Base-by-base conservation (phyloP, 2,113 vertebrate genomes). In the Lamprotornis superbus region DNA sequence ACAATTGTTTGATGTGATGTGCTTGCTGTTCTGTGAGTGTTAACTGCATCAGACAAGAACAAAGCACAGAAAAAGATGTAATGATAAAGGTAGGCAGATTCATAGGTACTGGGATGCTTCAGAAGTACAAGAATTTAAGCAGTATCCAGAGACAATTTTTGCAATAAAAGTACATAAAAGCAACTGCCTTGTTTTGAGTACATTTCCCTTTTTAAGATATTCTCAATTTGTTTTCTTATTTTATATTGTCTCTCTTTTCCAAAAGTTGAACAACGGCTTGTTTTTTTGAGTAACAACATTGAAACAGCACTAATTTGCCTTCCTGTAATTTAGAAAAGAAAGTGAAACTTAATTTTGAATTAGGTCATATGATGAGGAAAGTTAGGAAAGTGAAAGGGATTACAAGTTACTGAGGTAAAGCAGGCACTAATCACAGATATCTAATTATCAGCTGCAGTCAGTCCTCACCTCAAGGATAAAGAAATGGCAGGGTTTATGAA, bases 1-100 rank as follows among this genome's bases (percentile, higher is more conserved):
- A 60, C 53, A 52, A 0, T 79, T 77, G 60, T 93, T 92, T 93
- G 64, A 81, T 42, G 56, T 82, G 85, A 71, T 90, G 20, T 22
- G 49, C 39, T 95, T 84, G 39, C 91, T 95, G 76, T 83, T 92
- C 76, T 78, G 47, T 86, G 83, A 65, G 39, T 95, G 52, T 90
- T 95, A 93, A 68, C 76, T 75, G 69, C 64, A 88, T 95, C 93
- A 90, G 56, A 81, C 40, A 80, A 93, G 85, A 97, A 75, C 90
- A 90, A 90, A 89, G 83, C 73, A 50, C 46, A 85, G 70, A 93
- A 89, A 78, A 88, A 68, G n/a, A 69, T 84, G 89, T 90, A 75
- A 61, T 61, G 76, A 82, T 83, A 92, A 86, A 83, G 65, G 52
- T 78, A 67, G 56, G 15, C 49, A 86, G 59, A 69, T 71, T 81